Evolutionary conservation across 2,113 vertebrate genomes (phyloP).

Genomic region (Saguinus imperator): DNA sequence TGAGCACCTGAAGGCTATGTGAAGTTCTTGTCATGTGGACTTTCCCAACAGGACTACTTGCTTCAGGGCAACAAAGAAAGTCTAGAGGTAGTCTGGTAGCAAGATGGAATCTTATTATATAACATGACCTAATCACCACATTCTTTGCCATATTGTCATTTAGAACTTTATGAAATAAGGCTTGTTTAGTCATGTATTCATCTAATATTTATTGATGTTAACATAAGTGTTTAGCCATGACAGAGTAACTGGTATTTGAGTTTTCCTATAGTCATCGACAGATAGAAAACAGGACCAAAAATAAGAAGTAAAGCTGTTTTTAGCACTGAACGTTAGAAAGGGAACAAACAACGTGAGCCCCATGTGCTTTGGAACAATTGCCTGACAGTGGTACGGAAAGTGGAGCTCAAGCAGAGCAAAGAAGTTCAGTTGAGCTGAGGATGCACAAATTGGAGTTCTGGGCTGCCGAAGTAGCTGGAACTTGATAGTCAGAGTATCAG

Average conservation of each 20-base stretch:
- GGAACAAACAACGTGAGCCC: not conserved
- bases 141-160: not conserved
- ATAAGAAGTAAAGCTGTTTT: not conserved
- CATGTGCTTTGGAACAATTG: not conserved
- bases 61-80: not conserved
- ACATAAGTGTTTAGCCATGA: not conserved
- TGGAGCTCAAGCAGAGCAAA: not conserved
- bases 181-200: conserved; percentile 18
- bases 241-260: not conserved
- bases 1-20: not conserved
- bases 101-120: not conserved
- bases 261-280: not conserved
- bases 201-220: conserved; percentile 25
- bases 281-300: conserved; percentile 1
- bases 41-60: not conserved
- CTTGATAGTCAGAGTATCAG: not conserved
- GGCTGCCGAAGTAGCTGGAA: not conserved
- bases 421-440: not conserved
- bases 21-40: not conserved
- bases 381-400: not conserved
- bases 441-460: not conserved
- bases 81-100: not conserved
- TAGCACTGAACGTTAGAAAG: not conserved
- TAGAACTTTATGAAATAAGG: not conserved
- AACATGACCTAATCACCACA: not conserved